These are phyloP conservation scores for Hofmannophila pseudospretella DNA, from an alignment of 2,888 invertebrate genomes.

Conservation along the genomic window DNA sequence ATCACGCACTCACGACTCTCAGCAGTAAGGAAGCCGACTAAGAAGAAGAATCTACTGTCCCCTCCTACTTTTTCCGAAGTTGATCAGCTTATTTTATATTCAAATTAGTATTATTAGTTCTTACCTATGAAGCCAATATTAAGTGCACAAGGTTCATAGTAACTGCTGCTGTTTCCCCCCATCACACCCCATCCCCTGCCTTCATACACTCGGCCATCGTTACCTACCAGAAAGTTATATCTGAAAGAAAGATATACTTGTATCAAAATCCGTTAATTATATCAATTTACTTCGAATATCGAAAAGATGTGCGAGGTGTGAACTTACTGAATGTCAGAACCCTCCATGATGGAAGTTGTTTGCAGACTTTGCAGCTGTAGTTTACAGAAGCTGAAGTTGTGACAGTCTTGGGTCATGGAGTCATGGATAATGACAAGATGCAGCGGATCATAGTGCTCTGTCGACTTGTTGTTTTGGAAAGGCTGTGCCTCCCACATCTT, in stretches of 20 bases:
- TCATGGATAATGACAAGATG: neutral
- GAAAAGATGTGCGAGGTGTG: no score
- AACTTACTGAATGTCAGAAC: neutral
- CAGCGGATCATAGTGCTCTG: neutral
- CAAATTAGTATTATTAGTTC: no score
- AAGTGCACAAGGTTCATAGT: neutral
- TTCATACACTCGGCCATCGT: constrained; percentile 64
- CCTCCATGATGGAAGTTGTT: neutral
- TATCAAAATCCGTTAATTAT: no score
- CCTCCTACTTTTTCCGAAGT: no score
- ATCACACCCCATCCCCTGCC: constrained; percentile 62
- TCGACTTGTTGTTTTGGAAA: neutral
- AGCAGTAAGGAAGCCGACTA: no score
- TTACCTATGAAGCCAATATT: constrained; percentile 1
- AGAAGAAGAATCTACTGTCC: no score
- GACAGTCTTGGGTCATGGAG: neutral
- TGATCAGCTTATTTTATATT: no score
- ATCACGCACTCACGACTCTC: no score
- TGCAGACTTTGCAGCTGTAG: neutral
- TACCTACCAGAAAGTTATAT: constrained; percentile 56
- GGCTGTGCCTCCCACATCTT: neutral
- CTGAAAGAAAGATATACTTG: constrained; percentile 1
- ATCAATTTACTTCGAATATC: no score
- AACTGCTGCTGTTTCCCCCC: constrained; percentile 26
- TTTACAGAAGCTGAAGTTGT: neutral